A percentile compares a stretch with the other conserved stretches of the same genome.
Conservation (phyloP, 2,113 vertebrate species). For the Forbesichthys agassizii region DNA sequence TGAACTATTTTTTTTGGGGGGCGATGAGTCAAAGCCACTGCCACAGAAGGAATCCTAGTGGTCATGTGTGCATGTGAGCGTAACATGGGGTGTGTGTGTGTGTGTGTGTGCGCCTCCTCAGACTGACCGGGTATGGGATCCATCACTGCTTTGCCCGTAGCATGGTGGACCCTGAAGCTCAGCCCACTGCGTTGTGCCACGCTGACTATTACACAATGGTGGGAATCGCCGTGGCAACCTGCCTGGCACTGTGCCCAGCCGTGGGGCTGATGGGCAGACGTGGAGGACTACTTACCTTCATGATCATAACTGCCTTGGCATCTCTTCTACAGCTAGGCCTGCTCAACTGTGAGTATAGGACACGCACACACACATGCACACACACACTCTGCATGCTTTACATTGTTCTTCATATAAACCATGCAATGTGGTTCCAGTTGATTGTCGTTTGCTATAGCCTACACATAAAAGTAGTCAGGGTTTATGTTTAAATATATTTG, state of each 20-base stretch:
- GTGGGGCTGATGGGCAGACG: constrained; percentile 89
- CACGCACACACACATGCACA: background rate
- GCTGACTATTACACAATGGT: constrained; percentile 92
- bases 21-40: no score
- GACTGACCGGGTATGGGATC: constrained; percentile 92
- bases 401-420: no score
- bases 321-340: constrained; percentile 93
- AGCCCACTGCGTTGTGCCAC: constrained; percentile 82
- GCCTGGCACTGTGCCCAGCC: constrained; percentile 87
- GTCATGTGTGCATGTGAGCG: background rate
- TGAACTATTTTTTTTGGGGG: background rate
- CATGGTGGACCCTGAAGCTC: constrained; percentile 89
- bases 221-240: constrained; percentile 89
- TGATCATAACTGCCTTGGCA: constrained; percentile 95
- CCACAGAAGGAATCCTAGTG: background rate
- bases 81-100: no score
- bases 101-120: constrained; percentile 45
- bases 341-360: constrained; percentile 86
- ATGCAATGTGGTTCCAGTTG: no score
- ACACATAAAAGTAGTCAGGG: constrained; percentile 40
- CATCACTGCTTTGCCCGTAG: constrained; percentile 97
- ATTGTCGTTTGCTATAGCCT: constrained; percentile 12
- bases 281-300: constrained; percentile 93
- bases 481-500: constrained; percentile 11
- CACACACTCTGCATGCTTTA: no score